Conservation (phyloP, 2,113 vertebrate genomes). For the Notarius quadriscutis region DNA sequence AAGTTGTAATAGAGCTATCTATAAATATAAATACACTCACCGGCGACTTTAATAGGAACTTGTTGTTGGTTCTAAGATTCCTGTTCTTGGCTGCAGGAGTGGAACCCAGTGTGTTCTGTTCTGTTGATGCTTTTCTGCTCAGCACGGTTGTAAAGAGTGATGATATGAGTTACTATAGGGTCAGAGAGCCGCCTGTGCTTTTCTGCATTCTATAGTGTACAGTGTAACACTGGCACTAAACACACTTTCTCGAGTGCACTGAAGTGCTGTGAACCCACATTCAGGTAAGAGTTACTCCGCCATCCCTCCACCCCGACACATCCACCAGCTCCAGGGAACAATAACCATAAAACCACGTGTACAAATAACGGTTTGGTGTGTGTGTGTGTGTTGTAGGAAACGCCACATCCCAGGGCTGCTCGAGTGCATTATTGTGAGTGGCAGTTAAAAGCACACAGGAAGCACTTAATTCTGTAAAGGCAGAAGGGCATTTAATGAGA, state of each 20-base stretch:
- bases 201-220: too few relatives aligned
- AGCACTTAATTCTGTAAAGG: constrained; percentile 76
- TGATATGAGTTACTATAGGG: too few relatives aligned
- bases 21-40: too few relatives aligned
- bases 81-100: too few relatives aligned
- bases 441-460: constrained; percentile 68
- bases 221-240: not conserved
- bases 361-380: constrained; percentile 65
- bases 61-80: too few relatives aligned
- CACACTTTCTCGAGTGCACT: not conserved
- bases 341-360: constrained; percentile 51
- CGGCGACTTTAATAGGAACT: too few relatives aligned
- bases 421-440: constrained; percentile 67
- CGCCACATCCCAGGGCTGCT: constrained; percentile 63
- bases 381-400: constrained; percentile 64
- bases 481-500: constrained; percentile 79
- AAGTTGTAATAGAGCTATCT: not conserved
- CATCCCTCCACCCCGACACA: constrained; percentile 44
- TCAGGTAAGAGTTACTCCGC: not conserved
- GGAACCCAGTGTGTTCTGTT: too few relatives aligned
- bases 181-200: too few relatives aligned
- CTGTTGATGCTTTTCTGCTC: too few relatives aligned
- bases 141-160: too few relatives aligned
- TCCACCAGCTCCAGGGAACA: constrained; percentile 60
- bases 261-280: not conserved